Evolutionary conservation across 53 echinoderm and acorn worm genomes (phyloP).

Genomic region (Holothuria leucospilota): DNA sequence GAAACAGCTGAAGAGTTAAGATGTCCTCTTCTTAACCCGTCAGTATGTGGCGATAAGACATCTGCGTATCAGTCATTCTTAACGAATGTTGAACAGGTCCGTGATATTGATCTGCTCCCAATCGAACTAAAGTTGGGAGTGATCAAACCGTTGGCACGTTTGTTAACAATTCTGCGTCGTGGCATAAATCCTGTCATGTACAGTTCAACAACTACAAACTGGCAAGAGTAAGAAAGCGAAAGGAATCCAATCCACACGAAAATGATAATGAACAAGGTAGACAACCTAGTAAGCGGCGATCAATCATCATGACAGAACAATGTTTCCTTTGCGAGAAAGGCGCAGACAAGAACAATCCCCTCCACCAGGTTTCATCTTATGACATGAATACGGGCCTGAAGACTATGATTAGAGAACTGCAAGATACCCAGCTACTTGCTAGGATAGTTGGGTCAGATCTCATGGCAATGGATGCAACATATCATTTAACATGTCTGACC

Average conservation of each 20-base stretch:
- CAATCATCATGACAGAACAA: neutral
- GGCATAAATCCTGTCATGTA: conserved; percentile 32
- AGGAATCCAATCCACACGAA: neutral
- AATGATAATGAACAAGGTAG: conserved; percentile 10
- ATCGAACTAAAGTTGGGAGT: conserved; percentile 11
- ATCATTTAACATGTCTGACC: conserved; percentile 21
- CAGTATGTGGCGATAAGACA: conserved; percentile 4
- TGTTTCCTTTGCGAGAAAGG: conserved; percentile 22
- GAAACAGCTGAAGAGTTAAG: conserved; percentile 16
- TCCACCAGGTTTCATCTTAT: conserved; percentile 1
- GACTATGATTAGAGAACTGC: conserved; percentile 20
- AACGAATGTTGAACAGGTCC: conserved; percentile 15
- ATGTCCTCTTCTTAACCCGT: conserved; percentile 18
- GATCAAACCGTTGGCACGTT: conserved; percentile 4
- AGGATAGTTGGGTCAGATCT: conserved; percentile 16
- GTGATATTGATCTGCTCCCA: conserved; percentile 10
- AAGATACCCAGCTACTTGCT: conserved; percentile 17
- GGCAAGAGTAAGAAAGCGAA: neutral
- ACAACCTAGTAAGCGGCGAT: conserved; percentile 17
- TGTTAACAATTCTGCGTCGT: conserved; percentile 15
- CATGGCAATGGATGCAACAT: conserved; percentile 21
- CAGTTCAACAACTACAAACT: conserved; percentile 28
- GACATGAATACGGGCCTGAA: neutral
- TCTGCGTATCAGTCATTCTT: conserved; percentile 23
- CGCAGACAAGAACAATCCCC: conserved; percentile 1